These are phyloP conservation scores for Lagopus leucura DNA, from an alignment of 2,113 vertebrate species.

Conservation along the genomic window DNA sequence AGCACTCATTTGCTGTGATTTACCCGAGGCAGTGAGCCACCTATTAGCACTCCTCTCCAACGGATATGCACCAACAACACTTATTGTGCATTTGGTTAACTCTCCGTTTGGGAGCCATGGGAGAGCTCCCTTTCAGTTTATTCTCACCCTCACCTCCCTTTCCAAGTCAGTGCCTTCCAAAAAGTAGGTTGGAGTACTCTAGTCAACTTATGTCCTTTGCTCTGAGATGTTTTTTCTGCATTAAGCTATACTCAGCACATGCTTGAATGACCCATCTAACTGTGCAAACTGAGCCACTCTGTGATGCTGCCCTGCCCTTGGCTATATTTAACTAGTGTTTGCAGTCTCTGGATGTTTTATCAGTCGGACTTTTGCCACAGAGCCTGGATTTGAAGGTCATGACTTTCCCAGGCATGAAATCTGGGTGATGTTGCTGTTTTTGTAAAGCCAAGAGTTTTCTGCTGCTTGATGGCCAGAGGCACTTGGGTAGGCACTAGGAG, in stretches of 20 bases:
- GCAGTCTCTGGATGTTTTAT: not conserved
- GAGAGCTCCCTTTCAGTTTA: not conserved
- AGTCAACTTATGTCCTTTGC: not conserved
- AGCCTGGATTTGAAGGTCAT: not conserved
- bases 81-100: not conserved
- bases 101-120: not conserved
- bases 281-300: not conserved
- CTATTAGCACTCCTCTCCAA: not conserved
- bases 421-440: not conserved
- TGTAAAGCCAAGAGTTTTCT: not conserved
- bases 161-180: not conserved
- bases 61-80: not conserved
- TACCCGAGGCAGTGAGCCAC: not conserved
- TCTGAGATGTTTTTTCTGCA: not conserved
- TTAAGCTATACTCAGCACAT: not conserved
- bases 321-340: not conserved
- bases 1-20: not conserved
- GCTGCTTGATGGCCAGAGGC: not conserved
- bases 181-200: not conserved
- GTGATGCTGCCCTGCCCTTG: not conserved
- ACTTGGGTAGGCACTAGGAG: not conserved
- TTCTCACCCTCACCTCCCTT: not conserved
- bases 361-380: not conserved
- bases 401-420: not conserved
- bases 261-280: not conserved